Conservation (phyloP, 2,888 invertebrate species). For the Polyploca ridens region DNA sequence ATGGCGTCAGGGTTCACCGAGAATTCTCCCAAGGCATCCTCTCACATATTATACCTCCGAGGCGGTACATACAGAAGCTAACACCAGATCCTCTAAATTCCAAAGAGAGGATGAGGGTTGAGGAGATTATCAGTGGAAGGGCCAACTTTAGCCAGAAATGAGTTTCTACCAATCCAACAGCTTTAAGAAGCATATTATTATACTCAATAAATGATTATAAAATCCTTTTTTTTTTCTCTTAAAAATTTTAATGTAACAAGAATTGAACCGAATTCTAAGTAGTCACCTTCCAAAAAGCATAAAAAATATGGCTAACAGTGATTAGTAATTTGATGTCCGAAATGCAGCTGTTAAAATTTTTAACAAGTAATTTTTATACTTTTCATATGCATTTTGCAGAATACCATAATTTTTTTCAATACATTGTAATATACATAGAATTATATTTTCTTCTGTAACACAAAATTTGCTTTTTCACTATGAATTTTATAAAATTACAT, state of each 20-base stretch:
- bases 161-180: slow-evolving; percentile 4
- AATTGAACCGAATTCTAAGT: too few species aligned
- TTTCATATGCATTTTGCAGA: not conserved
- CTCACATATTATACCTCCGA: slow-evolving; percentile 78
- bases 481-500: too few species aligned
- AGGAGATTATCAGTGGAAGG: slow-evolving; percentile 73
- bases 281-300: too few species aligned
- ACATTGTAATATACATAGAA: not conserved
- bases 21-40: slow-evolving; percentile 85
- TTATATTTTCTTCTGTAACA: too few species aligned
- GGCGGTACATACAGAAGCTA: slow-evolving; percentile 73
- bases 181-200: not conserved
- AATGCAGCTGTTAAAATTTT: too few species aligned
- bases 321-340: too few species aligned
- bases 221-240: not conserved
- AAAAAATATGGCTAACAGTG: too few species aligned
- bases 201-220: not conserved
- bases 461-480: too few species aligned
- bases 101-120: slow-evolving; percentile 72
- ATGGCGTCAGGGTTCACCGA: slow-evolving; percentile 86
- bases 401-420: not conserved
- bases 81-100: slow-evolving; percentile 69
- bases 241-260: too few species aligned
- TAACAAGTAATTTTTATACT: too few species aligned
- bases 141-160: slow-evolving; percentile 61